These are phyloP conservation scores for Hybos culiciformis DNA, from an alignment of 2,888 invertebrate genomes.

Conservation along the genomic window DNA sequence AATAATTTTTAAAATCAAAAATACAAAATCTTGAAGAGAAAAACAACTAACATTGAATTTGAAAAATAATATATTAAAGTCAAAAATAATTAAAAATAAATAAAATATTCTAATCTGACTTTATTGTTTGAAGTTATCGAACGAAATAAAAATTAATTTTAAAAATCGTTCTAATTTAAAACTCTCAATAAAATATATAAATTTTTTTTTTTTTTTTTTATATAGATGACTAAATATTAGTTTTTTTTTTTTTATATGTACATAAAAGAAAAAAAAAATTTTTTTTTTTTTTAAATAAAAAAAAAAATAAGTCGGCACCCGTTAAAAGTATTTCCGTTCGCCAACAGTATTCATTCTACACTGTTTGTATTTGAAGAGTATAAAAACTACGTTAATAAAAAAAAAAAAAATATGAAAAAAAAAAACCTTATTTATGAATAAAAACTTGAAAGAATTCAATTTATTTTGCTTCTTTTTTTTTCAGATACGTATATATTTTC, in stretches of 20 bases:
- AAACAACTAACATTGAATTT: background rate
- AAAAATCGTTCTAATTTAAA: constrained; percentile 32
- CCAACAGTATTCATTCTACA: background rate
- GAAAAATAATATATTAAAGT: background rate
- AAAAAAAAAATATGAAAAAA: constrained; percentile 21
- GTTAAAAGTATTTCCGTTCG: background rate
- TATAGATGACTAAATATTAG: background rate
- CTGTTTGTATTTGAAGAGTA: background rate
- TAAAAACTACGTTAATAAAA: background rate
- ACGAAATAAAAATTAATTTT: constrained; percentile 32
- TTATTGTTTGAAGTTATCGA: constrained; percentile 16
- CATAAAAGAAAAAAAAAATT: background rate
- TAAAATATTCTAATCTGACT: no score
- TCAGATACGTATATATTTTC: no score
- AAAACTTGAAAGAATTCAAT: no score
- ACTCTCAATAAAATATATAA: background rate
- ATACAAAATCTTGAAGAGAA: background rate
- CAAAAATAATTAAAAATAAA: background rate
- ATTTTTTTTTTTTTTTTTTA: background rate
- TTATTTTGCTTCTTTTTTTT: no score
- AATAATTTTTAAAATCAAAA: background rate
- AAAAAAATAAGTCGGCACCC: background rate
- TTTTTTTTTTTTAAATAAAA: background rate
- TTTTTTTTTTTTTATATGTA: background rate
- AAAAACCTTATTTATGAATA: constrained; percentile 1